phyloP scores from a whole-genome alignment of 2,888 invertebrate genomes.

The Oasisia sp. region DNA sequence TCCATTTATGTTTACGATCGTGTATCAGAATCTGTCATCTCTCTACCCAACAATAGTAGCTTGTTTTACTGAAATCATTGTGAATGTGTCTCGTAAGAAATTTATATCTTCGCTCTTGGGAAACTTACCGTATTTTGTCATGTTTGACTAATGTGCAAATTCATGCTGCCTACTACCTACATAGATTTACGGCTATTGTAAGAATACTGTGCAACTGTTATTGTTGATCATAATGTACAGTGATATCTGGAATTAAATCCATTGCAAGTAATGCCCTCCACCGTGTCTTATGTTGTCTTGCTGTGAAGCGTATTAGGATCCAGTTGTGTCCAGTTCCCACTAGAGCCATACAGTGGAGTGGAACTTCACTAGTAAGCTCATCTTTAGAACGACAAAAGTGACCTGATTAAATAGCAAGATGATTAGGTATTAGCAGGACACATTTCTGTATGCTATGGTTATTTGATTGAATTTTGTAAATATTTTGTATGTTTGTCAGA shows the following conservation, averaged over 20 bases:
- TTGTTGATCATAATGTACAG: constrained; percentile 17
- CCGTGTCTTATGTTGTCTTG: background rate
- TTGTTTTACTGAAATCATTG: background rate
- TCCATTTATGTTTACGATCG: background rate
- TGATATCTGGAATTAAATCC: constrained; percentile 17
- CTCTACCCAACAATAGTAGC: background rate
- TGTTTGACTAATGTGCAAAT: background rate
- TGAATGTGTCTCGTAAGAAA: background rate
- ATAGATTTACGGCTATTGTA: background rate
- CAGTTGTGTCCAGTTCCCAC: no score
- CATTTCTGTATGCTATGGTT: no score
- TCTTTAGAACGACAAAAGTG: no score
- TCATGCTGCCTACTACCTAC: background rate
- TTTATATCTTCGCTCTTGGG: background rate
- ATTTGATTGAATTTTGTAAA: no score
- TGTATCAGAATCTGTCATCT: background rate
- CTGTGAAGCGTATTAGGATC: background rate
- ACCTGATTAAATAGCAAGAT: no score
- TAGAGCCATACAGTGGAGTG: no score
- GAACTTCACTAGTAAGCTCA: no score
- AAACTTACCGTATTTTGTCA: background rate
- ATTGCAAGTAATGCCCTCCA: constrained; percentile 17
- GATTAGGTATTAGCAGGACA: no score
- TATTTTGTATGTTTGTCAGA: no score
- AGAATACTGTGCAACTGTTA: constrained; percentile 4